Conservation (phyloP, 2,797 vertebrate genomes). For the Tragopan temminckii region DNA sequence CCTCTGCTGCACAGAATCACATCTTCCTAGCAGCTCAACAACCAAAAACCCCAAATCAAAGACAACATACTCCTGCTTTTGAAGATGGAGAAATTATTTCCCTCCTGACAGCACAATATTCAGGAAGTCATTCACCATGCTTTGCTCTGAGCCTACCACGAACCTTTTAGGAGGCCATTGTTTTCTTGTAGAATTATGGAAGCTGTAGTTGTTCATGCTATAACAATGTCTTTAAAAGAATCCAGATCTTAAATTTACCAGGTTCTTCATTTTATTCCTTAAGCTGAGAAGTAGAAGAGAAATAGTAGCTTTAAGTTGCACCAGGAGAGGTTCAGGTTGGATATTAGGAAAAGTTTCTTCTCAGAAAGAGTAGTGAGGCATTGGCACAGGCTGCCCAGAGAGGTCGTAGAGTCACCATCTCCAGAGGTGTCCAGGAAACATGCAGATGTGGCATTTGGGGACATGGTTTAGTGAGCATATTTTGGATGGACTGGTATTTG, state of each 20-base stretch:
- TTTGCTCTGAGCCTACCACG: not conserved
- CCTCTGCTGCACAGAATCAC: slow-evolving; percentile 38
- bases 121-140: not conserved
- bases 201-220: not conserved
- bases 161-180: not conserved
- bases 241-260: not conserved
- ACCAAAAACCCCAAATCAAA: not conserved
- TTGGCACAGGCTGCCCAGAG: not conserved
- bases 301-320: not conserved
- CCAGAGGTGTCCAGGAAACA: no score
- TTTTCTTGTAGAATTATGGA: not conserved
- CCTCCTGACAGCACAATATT: not conserved
- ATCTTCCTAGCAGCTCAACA: not conserved
- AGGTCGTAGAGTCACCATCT: not conserved
- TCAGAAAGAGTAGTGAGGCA: not conserved
- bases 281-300: not conserved
- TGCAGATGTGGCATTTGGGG: no score
- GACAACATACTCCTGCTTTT: accelerated
- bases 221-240: not conserved
- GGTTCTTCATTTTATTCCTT: not conserved
- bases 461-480: no score
- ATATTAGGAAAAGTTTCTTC: not conserved
- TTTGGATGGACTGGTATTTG: no score
- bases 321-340: not conserved
- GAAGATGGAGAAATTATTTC: not conserved